A percentile compares a stretch with the other conserved stretches of the same genome.
phyloP scores from a whole-genome alignment of 2,113 vertebrate genomes.

The Oxygymnocypris stewartii region DNA sequence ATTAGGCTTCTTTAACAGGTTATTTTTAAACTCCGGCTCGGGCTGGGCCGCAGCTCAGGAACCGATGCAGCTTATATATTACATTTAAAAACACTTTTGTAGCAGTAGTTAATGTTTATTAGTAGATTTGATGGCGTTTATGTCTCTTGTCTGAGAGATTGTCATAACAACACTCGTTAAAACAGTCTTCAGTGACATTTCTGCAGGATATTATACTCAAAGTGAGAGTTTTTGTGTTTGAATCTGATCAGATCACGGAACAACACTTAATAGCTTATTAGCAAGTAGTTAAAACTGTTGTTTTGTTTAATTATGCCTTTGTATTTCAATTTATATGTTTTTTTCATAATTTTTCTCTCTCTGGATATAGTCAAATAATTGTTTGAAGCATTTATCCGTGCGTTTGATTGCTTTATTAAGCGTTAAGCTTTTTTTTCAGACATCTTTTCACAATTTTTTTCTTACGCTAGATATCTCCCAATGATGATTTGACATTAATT shows the following conservation, averaged over 20 bases:
- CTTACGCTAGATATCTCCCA: not conserved
- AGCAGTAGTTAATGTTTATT: not conserved
- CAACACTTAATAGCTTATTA: not conserved
- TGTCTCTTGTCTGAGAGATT: not conserved
- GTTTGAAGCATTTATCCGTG: not conserved
- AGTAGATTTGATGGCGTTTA: not conserved
- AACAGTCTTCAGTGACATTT: not conserved
- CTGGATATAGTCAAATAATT: not conserved
- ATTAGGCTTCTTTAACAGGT: constrained; percentile 32
- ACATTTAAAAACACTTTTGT: not conserved
- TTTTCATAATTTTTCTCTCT: not conserved
- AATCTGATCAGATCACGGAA: not conserved
- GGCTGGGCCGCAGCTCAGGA: not conserved
- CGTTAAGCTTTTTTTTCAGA: not conserved
- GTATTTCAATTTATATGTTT: not conserved
- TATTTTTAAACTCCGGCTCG: constrained; percentile 37
- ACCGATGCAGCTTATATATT: not conserved
- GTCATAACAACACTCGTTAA: not conserved
- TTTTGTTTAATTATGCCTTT: not conserved
- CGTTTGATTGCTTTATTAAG: not conserved
- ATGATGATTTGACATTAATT: not conserved
- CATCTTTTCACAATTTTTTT: not conserved
- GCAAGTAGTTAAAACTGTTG: not conserved
- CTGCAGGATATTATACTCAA: not conserved
- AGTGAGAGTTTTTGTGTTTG: not conserved